phyloP scores from a whole-genome alignment of 1,140 invertebrate species.

The Drosophila guanche region DNA sequence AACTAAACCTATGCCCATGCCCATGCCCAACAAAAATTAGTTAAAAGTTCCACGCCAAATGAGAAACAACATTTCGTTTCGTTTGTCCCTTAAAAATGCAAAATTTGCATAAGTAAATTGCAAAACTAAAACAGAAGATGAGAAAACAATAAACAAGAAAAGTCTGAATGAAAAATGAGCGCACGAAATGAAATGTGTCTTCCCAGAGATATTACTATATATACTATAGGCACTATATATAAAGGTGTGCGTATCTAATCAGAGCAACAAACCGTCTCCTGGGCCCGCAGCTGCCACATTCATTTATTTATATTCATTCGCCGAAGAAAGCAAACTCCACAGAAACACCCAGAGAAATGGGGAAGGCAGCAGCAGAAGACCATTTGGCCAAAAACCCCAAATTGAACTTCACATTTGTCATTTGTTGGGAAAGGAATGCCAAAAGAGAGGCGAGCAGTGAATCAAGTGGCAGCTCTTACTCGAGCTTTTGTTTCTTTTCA shows the following conservation, averaged over 20 bases:
- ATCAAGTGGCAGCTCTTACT: conserved; percentile 60
- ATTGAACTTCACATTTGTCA: conserved; percentile 51
- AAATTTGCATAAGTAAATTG: conserved; percentile 35
- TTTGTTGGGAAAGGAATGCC: conserved; percentile 55
- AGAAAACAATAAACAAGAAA: conserved; percentile 37
- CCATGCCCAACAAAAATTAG: conserved; percentile 30
- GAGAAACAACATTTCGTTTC: conserved; percentile 21
- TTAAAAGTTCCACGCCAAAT: conserved; percentile 42
- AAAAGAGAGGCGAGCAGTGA: conserved; percentile 51
- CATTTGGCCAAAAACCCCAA: conserved; percentile 1
- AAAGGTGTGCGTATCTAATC: conserved; percentile 68
- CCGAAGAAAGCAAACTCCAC: conserved; percentile 30
- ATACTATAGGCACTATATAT: conserved; percentile 31
- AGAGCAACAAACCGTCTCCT: conserved; percentile 68
- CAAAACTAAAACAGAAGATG: conserved; percentile 20
- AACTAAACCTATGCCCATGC: conserved; percentile 23
- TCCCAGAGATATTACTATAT: conserved; percentile 12
- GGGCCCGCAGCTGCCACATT: conserved; percentile 57
- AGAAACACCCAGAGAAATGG: conserved; percentile 15
- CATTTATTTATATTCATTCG: conserved; percentile 67
- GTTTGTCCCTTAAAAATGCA: conserved; percentile 10
- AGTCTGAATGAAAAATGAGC: conserved; percentile 45
- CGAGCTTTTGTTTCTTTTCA: conserved; percentile 61
- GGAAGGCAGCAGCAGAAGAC: neutral
- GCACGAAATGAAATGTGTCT: conserved; percentile 29